Conservation (phyloP, 1,140 invertebrate genomes). For the Papilio polyxenes region DNA sequence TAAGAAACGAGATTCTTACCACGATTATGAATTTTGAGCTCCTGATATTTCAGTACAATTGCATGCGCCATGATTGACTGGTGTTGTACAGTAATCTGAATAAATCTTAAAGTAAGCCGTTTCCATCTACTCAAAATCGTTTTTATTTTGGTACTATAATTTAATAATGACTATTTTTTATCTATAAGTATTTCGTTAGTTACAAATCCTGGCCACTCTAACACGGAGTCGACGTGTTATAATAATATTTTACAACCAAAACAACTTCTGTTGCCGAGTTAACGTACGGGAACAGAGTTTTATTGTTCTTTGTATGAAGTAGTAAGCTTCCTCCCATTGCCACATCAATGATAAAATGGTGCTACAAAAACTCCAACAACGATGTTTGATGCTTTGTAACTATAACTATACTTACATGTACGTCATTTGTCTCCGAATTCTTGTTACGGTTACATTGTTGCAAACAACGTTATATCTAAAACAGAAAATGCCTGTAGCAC, state of each 20-base stretch:
- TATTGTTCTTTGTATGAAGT: constrained; percentile 40
- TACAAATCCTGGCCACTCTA: constrained; percentile 22
- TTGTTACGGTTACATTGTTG: background rate
- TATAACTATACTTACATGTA: background rate
- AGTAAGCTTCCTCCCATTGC: constrained; percentile 36
- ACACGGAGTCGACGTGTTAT: constrained; percentile 40
- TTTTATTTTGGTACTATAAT: too few relatives aligned
- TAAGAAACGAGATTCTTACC: too few relatives aligned
- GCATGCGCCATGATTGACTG: too few relatives aligned
- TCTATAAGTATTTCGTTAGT: background rate
- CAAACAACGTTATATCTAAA: too few relatives aligned
- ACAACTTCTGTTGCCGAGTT: constrained; percentile 46
- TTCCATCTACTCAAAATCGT: too few relatives aligned
- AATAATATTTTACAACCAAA: constrained; percentile 48
- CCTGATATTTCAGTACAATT: too few relatives aligned
- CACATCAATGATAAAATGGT: constrained; percentile 32
- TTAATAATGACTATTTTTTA: too few relatives aligned
- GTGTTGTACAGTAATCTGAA: too few relatives aligned
- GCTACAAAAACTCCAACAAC: constrained; percentile 15
- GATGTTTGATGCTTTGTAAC: background rate
- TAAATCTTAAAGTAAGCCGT: too few relatives aligned
- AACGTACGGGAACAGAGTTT: constrained; percentile 49
- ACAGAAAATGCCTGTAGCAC: too few relatives aligned
- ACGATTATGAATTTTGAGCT: too few relatives aligned
- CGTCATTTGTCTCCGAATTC: background rate